Base-by-base conservation (phyloP, 1,140 invertebrate species). In the Drosophila ironensis region DNA sequence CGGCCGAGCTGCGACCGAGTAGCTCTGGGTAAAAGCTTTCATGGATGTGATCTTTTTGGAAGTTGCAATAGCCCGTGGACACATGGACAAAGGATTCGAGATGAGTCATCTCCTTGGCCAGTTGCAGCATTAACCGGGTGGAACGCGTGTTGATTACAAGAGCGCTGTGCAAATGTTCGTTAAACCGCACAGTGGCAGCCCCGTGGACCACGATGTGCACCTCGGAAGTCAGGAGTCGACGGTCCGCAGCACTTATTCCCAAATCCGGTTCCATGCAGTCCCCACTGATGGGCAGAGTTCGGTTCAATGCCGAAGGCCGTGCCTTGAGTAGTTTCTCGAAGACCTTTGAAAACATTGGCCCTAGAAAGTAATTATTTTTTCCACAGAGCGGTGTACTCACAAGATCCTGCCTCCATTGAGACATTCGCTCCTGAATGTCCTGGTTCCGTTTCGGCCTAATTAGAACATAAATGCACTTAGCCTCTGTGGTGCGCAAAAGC, bases 141-240 rank as follows among this genome's bases (percentile, higher is more conserved):
- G 93, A 93, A 8, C 91, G 87, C 0, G 93, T 91, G 64, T 94
- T 94, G 17, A 94, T 89, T 1, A 90, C 90, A 0, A 93, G 87
- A 0, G 93, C 92, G 3, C 90, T 84, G 81, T 93, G 93, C 6
- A 97, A 90, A 0, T 93, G 92, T 81, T 97, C 96, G 72, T 96
- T 95, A 89, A 97, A 97, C 90, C 50, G 61, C 4, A 98, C 93
- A 1, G 96, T 97, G 0, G 97, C 97, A 0, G 97, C 97, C 5
- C 92, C 94, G 72, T 98, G 96, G 72, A 98, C 94, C 0, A 98
- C 93, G 16, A 97, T 89, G 8, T 93, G 61, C 2, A 95, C 92
- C 38, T 93, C 41, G 4, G 67, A 46, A 0, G 22, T 8, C 1
- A 88, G 52, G 0, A 68, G 16, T n/a, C 64, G 4, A 0, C 72